phyloP scores from a whole-genome alignment of 2,113 vertebrate genomes.

The Eonycteris spelaea region DNA sequence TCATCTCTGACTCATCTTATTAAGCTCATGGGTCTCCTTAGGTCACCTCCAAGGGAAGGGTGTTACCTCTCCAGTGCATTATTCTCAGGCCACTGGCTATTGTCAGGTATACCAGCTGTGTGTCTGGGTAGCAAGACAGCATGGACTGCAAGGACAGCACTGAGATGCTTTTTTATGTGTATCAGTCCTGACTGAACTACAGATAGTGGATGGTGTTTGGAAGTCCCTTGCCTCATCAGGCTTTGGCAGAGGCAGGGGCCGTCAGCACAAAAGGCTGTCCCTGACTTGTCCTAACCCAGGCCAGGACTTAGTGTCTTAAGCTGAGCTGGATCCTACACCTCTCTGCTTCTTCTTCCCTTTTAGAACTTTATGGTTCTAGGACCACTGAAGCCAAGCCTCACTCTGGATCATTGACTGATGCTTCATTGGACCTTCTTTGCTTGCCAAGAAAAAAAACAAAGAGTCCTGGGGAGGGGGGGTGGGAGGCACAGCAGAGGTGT shows the following conservation, averaged over 20 bases:
- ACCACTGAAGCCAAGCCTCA: not conserved
- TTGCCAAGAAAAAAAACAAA: not conserved
- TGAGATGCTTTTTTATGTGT: not conserved
- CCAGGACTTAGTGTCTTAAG: not conserved
- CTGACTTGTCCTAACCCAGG: not conserved
- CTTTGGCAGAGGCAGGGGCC: not conserved
- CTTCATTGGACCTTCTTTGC: not conserved
- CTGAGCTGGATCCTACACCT: not conserved
- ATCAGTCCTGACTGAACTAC: not conserved
- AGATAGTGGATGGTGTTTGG: not conserved
- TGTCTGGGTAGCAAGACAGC: not conserved
- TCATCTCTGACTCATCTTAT: not conserved
- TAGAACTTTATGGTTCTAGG: not conserved
- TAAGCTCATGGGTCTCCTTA: not conserved
- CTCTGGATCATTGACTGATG: not conserved
- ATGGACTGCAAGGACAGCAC: not conserved
- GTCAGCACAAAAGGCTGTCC: not conserved
- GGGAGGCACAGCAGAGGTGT: not conserved
- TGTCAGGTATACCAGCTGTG: not conserved
- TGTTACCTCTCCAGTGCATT: not conserved
- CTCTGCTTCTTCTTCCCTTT: not conserved
- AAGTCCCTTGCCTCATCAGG: not conserved
- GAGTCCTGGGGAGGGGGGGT: not conserved
- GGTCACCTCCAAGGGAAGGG: not conserved
- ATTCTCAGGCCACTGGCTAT: not conserved